Conservation (phyloP, 2,888 invertebrate genomes). For the Hesperia comma region DNA sequence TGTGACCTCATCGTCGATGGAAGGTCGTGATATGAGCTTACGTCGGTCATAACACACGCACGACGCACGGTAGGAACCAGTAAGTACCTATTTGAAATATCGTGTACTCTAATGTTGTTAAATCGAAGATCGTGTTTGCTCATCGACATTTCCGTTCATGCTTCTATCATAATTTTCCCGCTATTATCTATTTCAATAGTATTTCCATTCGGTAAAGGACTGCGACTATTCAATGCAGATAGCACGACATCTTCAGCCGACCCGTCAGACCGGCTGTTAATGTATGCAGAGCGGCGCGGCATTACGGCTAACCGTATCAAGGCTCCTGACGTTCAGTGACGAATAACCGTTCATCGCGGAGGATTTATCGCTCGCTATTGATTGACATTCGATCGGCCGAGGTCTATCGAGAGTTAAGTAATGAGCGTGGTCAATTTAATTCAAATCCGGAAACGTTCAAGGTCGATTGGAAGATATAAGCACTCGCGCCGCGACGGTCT, state of each 20-base stretch:
- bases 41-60: background rate
- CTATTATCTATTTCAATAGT: background rate
- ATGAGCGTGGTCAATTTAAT: background rate
- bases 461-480: background rate
- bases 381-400: conserved; percentile 2
- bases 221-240: conserved; percentile 8
- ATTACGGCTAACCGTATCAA: conserved; percentile 17
- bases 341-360: conserved; percentile 16
- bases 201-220: background rate
- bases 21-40: background rate
- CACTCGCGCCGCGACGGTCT: background rate
- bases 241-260: conserved; percentile 10
- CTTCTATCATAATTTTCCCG: background rate
- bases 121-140: background rate
- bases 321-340: conserved; percentile 21
- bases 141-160: too few relatives aligned
- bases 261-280: conserved; percentile 20
- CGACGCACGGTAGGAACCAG: background rate
- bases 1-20: background rate
- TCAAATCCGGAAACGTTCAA: conserved; percentile 17
- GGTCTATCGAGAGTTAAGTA: conserved; percentile 2
- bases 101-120: background rate
- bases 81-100: background rate
- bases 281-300: conserved; percentile 4
- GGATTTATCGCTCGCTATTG: conserved; percentile 3